Evolutionary conservation across 2,888 invertebrate species (phyloP), one percentile per base, ranked within the genome.

Genomic region (Diplolepis rosae): DNA sequence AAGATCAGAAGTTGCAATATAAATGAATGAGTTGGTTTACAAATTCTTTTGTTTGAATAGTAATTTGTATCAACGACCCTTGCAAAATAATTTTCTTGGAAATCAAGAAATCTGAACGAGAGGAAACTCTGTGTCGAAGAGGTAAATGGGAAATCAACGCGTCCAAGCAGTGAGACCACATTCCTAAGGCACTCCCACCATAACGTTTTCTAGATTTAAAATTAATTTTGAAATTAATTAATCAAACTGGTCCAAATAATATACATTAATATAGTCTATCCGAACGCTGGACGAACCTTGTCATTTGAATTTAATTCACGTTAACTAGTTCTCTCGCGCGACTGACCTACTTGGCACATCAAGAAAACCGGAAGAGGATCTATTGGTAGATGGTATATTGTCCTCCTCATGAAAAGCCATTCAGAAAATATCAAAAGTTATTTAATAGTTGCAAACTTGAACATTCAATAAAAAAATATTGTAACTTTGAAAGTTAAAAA

Each of bases 171-270:
- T 81, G 78, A 82, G 82, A 83, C 84, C 84, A 83, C 85, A 85
- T 85, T 85, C 85, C 85, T 82, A 77, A 79, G 83, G 81, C 84
- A 83, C 83, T 84, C 82, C 84, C 82, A 82, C 83, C 77, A 74
- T 71, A n/a, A 74, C 76, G 76, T 78, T 72, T 69, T 69, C 73
- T 74, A 74, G 72, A 76, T 75, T 76, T 76, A 74, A 79, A 75
- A 74, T 69, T 66, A 69, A 69, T 71, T 74, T 71, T 67, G 69
- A 71, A 74, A 76, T 74, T 74, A 75, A 76, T 76, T 75, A 74
- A 77, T 73, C 69, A 65, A 45, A 45, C 27, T 61, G 22, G 45
- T 69, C 42, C 42, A 28, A n/a, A 13, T 35, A 35, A 54, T 54
- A 68, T 67, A 66, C 61, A 66, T 28, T 35, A n/a, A n/a, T 32